Percentiles rank a stretch among this genome's conserved stretches.
These are phyloP conservation scores for Epiperipatus broadwayi DNA, from an alignment of 2,888 invertebrate species.

Conservation along the genomic window DNA sequence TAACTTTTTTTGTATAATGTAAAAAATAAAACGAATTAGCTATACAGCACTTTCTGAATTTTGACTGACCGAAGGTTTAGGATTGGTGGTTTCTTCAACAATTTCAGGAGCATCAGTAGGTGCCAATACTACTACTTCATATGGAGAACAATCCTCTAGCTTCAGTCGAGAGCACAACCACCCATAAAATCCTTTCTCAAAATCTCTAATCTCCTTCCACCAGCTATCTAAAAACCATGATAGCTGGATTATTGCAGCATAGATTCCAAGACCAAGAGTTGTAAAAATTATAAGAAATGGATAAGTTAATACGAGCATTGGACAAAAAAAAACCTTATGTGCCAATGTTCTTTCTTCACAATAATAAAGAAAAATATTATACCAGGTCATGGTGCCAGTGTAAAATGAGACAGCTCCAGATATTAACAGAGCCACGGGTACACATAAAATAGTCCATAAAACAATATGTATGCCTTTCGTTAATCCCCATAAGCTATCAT, in stretches of 20 bases:
- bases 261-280: slow-evolving; percentile 44
- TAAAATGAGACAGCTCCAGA: slow-evolving; percentile 50
- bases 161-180: slow-evolving; percentile 47
- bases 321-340: slow-evolving; percentile 43
- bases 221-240: slow-evolving; percentile 47
- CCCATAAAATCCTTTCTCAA: slow-evolving; percentile 58
- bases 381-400: slow-evolving; percentile 54
- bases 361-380: slow-evolving; percentile 48
- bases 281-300: slow-evolving; percentile 46
- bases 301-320: slow-evolving; percentile 45
- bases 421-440: slow-evolving; percentile 43
- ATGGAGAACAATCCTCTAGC: slow-evolving; percentile 51
- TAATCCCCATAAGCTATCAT: too few species aligned
- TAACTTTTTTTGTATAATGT: too few species aligned
- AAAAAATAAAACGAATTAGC: too few species aligned
- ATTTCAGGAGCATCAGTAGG: slow-evolving; percentile 14
- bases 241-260: slow-evolving; percentile 45
- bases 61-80: too few species aligned
- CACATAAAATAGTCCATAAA: slow-evolving; percentile 41
- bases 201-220: slow-evolving; percentile 48
- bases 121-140: slow-evolving; percentile 41
- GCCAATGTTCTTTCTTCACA: slow-evolving; percentile 44
- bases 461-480: slow-evolving; percentile 45
- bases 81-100: slow-evolving; percentile 15
- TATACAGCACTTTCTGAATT: too few species aligned